Percentiles rank a stretch among this genome's conserved stretches.
phyloP scores from a whole-genome alignment of 2,113 vertebrate species.

The Paralichthys olivaceus region DNA sequence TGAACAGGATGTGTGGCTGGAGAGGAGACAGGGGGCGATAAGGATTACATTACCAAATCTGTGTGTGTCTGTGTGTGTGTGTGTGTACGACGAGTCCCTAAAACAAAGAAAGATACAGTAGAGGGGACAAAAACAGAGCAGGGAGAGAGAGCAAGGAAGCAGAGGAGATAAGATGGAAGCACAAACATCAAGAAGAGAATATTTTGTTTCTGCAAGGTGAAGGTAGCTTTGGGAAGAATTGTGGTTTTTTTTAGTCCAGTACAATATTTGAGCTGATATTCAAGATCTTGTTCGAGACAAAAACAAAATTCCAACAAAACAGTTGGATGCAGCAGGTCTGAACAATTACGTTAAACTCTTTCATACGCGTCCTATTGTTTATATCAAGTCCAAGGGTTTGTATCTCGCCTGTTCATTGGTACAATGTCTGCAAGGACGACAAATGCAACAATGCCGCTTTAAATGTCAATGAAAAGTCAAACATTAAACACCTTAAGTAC shows the following conservation, averaged over 20 bases:
- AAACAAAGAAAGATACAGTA: conserved; percentile 47
- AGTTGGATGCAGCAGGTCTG: too few species aligned
- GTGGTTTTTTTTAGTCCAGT: neutral
- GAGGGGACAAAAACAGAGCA: conserved; percentile 18
- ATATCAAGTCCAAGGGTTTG: too few species aligned
- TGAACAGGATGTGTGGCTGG: conserved; percentile 50
- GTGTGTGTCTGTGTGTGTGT: conserved; percentile 16
- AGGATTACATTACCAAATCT: conserved; percentile 47
- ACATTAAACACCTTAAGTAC: too few species aligned
- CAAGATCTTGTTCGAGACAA: neutral
- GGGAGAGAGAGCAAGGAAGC: conserved; percentile 3
- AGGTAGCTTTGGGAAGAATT: neutral
- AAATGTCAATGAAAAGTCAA: too few species aligned
- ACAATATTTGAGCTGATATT: neutral
- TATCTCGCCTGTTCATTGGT: too few species aligned
- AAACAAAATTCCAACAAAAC: too few species aligned
- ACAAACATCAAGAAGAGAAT: conserved; percentile 19
- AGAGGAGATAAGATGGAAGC: conserved; percentile 21
- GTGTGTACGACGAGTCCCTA: conserved; percentile 30
- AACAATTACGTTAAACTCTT: too few species aligned
- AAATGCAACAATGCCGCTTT: too few species aligned
- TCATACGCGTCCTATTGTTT: too few species aligned
- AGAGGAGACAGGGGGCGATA: conserved; percentile 43
- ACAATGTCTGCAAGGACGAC: too few species aligned
- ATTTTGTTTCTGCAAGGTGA: neutral